phyloP scores from a whole-genome alignment of 1,140 invertebrate genomes.

The Asobara japonica region DNA sequence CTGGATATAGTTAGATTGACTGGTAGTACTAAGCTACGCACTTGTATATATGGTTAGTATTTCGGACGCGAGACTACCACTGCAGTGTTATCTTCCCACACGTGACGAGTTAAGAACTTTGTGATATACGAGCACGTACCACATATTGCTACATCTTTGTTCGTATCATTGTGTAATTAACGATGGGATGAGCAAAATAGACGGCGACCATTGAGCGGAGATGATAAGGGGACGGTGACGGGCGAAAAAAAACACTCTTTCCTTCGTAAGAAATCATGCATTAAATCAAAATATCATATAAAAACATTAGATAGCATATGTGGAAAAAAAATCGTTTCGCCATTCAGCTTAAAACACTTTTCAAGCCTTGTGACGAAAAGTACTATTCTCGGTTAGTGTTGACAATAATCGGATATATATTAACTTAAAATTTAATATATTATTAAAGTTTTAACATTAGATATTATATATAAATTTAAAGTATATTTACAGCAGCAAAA shows the following conservation, averaged over 20 bases:
- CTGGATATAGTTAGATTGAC: background rate
- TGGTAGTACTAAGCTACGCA: background rate
- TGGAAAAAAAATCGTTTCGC: too few species aligned
- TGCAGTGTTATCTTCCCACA: conserved; percentile 54
- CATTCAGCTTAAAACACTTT: too few species aligned
- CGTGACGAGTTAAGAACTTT: conserved; percentile 39
- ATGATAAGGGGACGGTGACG: too few species aligned
- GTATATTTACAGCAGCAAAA: too few species aligned
- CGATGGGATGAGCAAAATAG: background rate
- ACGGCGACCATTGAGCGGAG: background rate
- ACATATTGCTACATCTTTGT: conserved; percentile 11
- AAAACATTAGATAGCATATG: background rate
- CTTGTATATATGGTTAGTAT: conserved; percentile 32
- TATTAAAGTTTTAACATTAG: too few species aligned
- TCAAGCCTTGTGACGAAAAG: too few species aligned
- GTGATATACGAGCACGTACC: conserved; percentile 16
- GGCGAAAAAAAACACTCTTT: too few species aligned
- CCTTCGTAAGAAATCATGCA: background rate
- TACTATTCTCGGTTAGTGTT: too few species aligned
- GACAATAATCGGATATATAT: too few species aligned
- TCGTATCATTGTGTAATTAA: conserved; percentile 8
- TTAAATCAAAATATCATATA: background rate
- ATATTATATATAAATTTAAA: too few species aligned
- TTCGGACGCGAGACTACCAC: conserved; percentile 50
- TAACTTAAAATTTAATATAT: too few species aligned